Conservation (phyloP, 37 sponge, comb jelly and placozoan genomes). For the Mnemiopsis leidyi region DNA sequence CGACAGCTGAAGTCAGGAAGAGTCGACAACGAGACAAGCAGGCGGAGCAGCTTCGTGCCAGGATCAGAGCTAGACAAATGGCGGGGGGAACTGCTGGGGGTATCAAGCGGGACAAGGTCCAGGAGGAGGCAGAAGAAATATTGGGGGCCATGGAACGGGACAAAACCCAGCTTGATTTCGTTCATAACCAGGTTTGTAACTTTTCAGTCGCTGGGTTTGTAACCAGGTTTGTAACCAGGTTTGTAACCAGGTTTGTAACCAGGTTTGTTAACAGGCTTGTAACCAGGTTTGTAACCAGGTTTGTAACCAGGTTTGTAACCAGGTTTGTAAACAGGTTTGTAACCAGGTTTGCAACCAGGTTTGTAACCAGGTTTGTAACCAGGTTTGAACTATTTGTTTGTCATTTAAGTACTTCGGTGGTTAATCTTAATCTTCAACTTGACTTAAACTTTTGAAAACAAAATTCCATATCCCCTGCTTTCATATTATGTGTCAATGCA, state of each 20-base stretch:
- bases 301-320: neutral
- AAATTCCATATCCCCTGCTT: neutral
- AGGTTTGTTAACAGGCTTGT: too few relatives aligned
- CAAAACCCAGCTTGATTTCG: constrained; percentile 29
- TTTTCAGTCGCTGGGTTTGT: neutral
- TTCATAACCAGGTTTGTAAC: neutral
- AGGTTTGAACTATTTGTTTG: too few relatives aligned
- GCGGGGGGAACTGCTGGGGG: constrained; percentile 12
- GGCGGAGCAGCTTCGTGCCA: constrained; percentile 23
- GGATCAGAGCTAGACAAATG: constrained; percentile 55
- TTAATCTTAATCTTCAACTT: too few relatives aligned
- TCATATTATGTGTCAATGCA: neutral
- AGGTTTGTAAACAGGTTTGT: too few relatives aligned
- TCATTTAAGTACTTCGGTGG: too few relatives aligned
- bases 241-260: too few relatives aligned
- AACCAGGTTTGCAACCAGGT: too few relatives aligned
- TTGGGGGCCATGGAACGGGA: constrained; percentile 40
- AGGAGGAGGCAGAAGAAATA: constrained; percentile 28
- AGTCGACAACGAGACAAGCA: constrained; percentile 11
- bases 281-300: neutral
- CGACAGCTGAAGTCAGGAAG: constrained; percentile 25
- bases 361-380: too few relatives aligned
- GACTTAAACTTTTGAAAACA: too few relatives aligned
- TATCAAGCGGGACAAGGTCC: neutral
- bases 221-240: neutral